Percentiles rank a stretch among this genome's conserved stretches.
Evolutionary conservation across 1,140 invertebrate genomes (phyloP).

Genomic region (Papilio polyxenes): DNA sequence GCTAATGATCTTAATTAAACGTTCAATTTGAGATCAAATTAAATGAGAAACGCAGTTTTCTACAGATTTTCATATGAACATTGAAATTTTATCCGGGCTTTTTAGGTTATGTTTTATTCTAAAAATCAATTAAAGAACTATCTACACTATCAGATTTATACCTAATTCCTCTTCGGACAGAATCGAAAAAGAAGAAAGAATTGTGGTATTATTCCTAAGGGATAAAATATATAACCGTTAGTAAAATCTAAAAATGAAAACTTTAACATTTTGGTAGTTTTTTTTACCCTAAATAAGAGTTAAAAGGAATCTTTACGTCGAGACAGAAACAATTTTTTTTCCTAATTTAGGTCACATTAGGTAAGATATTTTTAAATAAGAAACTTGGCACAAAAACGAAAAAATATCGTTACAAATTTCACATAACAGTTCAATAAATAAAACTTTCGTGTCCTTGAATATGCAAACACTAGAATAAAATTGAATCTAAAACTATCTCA

Average conservation of each 20-base stretch:
- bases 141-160: too few relatives aligned
- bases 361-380: not conserved
- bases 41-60: not conserved
- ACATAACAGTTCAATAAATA: not conserved
- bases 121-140: not conserved
- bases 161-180: too few relatives aligned
- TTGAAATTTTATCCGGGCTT: not conserved
- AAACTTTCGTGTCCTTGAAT: constrained; percentile 3
- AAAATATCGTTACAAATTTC: not conserved
- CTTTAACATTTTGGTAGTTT: not conserved
- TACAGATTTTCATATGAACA: not conserved
- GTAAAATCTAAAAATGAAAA: too few relatives aligned
- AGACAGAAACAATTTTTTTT: not conserved
- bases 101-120: not conserved
- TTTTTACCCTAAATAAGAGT: not conserved
- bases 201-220: too few relatives aligned
- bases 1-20: constrained; percentile 33
- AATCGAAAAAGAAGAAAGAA: too few relatives aligned
- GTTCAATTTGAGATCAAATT: constrained; percentile 11
- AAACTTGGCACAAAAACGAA: not conserved
- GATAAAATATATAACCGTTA: too few relatives aligned
- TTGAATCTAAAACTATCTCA: constrained; percentile 30
- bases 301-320: not conserved
- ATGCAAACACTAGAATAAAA: constrained; percentile 10
- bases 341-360: not conserved